These are phyloP conservation scores for Bimastos eiseni DNA, from an alignment of 2,888 invertebrate species.

Conservation along the genomic window DNA sequence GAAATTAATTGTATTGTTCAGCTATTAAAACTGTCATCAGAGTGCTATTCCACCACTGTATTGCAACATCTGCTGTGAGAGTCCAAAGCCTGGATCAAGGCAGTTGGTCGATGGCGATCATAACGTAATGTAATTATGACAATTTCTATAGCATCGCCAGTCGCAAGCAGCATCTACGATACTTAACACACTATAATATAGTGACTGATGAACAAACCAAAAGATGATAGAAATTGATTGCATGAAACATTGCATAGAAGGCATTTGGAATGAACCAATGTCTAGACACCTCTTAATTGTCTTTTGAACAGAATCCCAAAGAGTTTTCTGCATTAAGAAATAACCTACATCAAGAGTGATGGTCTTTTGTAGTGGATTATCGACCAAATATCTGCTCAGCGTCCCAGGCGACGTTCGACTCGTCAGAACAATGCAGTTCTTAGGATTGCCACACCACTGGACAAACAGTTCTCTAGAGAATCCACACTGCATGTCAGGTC, in stretches of 20 bases:
- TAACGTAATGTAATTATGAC: no score
- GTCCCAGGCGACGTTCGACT: slow-evolving; percentile 71
- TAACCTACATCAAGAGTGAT: slow-evolving; percentile 28
- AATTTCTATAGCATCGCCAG: no score
- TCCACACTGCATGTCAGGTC: slow-evolving; percentile 91
- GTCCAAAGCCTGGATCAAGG: background rate
- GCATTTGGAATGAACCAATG: background rate
- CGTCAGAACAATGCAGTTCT: slow-evolving; percentile 92
- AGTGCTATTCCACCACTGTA: no score
- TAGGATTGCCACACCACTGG: slow-evolving; percentile 87
- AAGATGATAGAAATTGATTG: background rate
- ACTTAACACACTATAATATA: no score
- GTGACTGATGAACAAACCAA: background rate
- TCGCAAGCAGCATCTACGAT: no score
- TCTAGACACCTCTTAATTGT: background rate
- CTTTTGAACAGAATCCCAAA: background rate
- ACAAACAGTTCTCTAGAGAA: slow-evolving; percentile 91
- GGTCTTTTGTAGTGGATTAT: slow-evolving; percentile 56
- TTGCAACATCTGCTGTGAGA: background rate
- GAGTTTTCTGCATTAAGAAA: background rate
- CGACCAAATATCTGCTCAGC: slow-evolving; percentile 65
- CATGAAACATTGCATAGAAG: background rate
- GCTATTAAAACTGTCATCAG: no score
- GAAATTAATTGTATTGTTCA: no score
- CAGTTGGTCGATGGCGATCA: background rate